A percentile compares a stretch with the other conserved stretches of the same genome.
Conservation (phyloP, 2,797 vertebrate species). For the Aratinga solstitialis region DNA sequence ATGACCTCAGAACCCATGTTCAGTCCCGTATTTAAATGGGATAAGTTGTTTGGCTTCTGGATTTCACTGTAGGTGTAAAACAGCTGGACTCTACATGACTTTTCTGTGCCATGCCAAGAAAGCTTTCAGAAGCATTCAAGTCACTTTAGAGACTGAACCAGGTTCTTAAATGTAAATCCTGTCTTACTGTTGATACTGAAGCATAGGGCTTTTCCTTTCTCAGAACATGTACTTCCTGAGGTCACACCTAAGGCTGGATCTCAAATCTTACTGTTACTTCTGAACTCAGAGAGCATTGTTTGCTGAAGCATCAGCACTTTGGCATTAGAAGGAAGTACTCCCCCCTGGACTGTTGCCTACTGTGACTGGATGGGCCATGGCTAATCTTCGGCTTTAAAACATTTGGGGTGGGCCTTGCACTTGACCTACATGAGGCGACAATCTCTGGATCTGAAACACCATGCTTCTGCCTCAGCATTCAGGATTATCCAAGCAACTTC, state of each 20-base stretch:
- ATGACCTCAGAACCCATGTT: not conserved
- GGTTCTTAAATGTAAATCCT: not conserved
- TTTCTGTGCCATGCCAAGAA: not conserved
- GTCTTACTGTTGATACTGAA: not conserved
- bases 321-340: rapidly evolving
- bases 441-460: not conserved
- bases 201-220: not conserved
- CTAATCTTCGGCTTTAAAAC: not conserved
- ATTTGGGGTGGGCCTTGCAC: not conserved
- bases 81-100: not conserved
- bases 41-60: not conserved
- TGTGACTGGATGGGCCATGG: not conserved
- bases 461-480: not conserved
- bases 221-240: not conserved
- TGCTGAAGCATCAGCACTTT: not conserved
- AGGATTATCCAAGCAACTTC: not conserved
- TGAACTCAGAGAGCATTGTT: not conserved
- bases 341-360: not conserved
- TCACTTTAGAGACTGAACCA: not conserved
- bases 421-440: not conserved
- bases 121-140: not conserved
- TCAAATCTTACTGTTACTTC: not conserved
- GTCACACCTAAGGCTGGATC: not conserved
- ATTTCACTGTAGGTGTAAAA: not conserved
- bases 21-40: not conserved